A percentile compares a stretch with the other conserved stretches of the same genome.
These are phyloP conservation scores for Acanthurus lineatus DNA, from an alignment of 2,797 vertebrate genomes.

Conservation along the genomic window DNA sequence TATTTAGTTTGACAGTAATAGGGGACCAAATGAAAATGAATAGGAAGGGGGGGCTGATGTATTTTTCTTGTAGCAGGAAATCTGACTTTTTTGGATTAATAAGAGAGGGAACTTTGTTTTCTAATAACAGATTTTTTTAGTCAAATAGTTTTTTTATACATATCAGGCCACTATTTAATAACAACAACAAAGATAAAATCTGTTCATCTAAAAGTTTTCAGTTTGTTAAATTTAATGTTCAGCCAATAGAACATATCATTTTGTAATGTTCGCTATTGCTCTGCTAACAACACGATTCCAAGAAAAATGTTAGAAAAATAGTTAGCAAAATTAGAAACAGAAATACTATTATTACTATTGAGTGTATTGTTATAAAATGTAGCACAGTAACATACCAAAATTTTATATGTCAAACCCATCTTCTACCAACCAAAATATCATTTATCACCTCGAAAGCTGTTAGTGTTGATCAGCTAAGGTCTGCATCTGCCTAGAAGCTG, in stretches of 20 bases:
- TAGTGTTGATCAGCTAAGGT: too few species aligned
- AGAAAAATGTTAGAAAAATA: too few species aligned
- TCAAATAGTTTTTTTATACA: background rate
- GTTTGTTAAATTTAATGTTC: background rate
- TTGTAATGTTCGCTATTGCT: background rate
- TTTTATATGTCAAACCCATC: too few species aligned
- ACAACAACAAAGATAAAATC: background rate
- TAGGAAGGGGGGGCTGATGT: background rate
- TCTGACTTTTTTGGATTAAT: background rate
- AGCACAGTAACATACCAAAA: too few species aligned
- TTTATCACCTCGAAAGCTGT: too few species aligned
- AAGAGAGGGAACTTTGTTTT: background rate
- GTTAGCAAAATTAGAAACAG: too few species aligned
- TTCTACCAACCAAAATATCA: too few species aligned
- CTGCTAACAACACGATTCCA: background rate
- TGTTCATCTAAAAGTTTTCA: background rate
- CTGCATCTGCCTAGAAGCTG: too few species aligned
- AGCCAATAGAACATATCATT: background rate
- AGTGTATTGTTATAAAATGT: too few species aligned
- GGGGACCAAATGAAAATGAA: slow-evolving; percentile 22
- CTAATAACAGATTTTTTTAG: background rate
- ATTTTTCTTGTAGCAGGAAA: background rate
- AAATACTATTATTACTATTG: too few species aligned
- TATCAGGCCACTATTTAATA: background rate
- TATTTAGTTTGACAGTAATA: slow-evolving; percentile 2